Percentiles rank a stretch among this genome's conserved stretches.
Conservation (phyloP, 30 jellyfish, hydroid and myxozoan species). For the Aurelia coerulea region DNA sequence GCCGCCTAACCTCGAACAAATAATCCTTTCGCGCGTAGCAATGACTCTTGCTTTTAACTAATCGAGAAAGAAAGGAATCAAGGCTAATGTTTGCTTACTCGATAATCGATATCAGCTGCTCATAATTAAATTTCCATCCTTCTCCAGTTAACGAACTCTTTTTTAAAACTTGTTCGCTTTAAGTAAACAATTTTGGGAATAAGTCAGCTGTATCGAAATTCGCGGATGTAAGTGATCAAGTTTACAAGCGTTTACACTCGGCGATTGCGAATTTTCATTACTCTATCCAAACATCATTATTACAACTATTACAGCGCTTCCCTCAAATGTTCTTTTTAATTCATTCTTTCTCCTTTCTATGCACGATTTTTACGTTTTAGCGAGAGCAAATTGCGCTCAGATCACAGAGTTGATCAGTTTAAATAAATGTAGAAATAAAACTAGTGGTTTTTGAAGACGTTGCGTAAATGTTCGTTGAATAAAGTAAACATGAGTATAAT, state of each 20-base stretch:
- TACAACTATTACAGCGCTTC: constrained; percentile 12
- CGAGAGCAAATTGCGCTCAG: constrained; percentile 20
- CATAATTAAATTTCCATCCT: constrained; percentile 39
- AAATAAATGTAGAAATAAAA: constrained; percentile 7
- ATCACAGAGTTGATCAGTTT: constrained; percentile 3
- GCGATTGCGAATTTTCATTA: constrained; percentile 60
- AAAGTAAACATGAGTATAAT: constrained; percentile 1
- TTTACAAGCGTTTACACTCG: constrained; percentile 66
- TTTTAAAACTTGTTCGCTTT: constrained; percentile 41
- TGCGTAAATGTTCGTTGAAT: not conserved
- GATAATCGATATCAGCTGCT: constrained; percentile 74
- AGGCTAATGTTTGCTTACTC: constrained; percentile 42
- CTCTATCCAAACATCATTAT: constrained; percentile 35
- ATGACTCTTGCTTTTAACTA: constrained; percentile 33
- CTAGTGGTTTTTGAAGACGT: constrained; percentile 19
- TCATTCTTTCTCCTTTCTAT: constrained; percentile 54
- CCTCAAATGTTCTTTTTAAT: constrained; percentile 62
- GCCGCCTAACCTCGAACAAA: too few relatives aligned
- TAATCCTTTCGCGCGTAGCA: too few relatives aligned
- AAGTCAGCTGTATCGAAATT: constrained; percentile 71
- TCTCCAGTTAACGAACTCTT: constrained; percentile 31
- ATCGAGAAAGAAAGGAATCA: constrained; percentile 39
- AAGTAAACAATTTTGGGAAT: constrained; percentile 65
- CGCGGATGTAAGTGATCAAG: constrained; percentile 69
- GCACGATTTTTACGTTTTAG: constrained; percentile 47